Evolutionary conservation across 1,140 invertebrate genomes (phyloP), one percentile per base, ranked within the genome.

Genomic region (Drosophila nebulosa): DNA sequence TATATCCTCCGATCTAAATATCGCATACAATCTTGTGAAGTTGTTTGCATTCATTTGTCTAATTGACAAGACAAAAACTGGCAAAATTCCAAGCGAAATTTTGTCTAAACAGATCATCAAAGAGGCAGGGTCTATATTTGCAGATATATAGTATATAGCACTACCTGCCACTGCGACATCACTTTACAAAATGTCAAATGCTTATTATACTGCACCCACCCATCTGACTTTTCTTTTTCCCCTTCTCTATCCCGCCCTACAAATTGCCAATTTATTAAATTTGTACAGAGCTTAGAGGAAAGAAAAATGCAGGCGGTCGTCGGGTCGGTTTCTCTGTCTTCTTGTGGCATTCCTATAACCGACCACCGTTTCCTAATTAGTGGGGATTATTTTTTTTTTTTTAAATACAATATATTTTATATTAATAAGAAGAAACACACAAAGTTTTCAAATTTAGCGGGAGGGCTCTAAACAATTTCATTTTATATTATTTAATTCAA

Each of bases 51-150:
- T 69, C 60, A 21, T 46, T 46, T 46, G 39, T 55, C 77, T 88
- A 88, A 88, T 88, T 88, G 83, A 88, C 83, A 88, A 88, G 79
- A 88, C 78, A 75, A 70, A 88, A 88, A 57, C 83, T 88, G 83
- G 83, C 83, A 65, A 51, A 24, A 63, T 68, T 88, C 83, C 83
- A 88, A 88, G 57, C 67, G 42, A 78, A 46, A 46, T 46, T 46
- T 68, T 68, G 6, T 64, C 61, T 51, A 50, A 36, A 53, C 69
- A 80, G 81, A 85, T 88, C 81, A 88, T 88, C 83, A 88, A 88
- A 86, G 81, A 65, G 72, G 63, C 74, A 59, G 53, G 62, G 52
- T 36, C 57, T 61, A 58, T 36, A 68, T 9, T 46, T 58, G 56
- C 69, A 52, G 59, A 66, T 74, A 9, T 27, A 56, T 18, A n/a